Conservation (phyloP, 2,797 vertebrate species). For the Sebastes nivosus region DNA sequence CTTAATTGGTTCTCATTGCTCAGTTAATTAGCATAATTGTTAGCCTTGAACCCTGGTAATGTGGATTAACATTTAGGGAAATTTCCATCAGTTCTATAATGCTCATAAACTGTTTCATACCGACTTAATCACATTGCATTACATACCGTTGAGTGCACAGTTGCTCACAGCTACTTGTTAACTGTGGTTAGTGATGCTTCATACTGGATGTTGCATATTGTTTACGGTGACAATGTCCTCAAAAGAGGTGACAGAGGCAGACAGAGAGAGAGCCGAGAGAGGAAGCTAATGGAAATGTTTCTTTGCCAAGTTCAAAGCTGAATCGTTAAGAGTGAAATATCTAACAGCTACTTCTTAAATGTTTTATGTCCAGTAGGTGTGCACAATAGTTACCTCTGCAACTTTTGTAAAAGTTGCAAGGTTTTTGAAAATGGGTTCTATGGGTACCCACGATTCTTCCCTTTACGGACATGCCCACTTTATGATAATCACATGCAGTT, state of each 20-base stretch:
- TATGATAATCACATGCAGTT: too few relatives aligned
- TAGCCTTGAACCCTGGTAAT: neutral
- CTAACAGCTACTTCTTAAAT: neutral
- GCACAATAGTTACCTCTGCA: neutral
- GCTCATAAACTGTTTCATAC: neutral
- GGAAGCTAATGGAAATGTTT: slow-evolving; percentile 2
- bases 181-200: neutral
- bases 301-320: slow-evolving; percentile 19
- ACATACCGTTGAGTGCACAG: neutral
- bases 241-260: slow-evolving; percentile 19
- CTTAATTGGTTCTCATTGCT: neutral
- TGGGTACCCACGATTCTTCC: too few relatives aligned
- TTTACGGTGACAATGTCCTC: slow-evolving; percentile 1
- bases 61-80: neutral
- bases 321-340: slow-evolving; percentile 22
- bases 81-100: neutral
- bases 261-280: slow-evolving; percentile 29
- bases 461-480: too few relatives aligned
- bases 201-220: neutral
- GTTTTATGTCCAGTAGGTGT: neutral
- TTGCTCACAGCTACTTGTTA: neutral
- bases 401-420: neutral
- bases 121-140: neutral
- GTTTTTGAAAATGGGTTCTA: neutral
- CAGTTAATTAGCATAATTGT: neutral